Conservation (phyloP, 2,113 vertebrate genomes). For the Salvelinus alpinus region DNA sequence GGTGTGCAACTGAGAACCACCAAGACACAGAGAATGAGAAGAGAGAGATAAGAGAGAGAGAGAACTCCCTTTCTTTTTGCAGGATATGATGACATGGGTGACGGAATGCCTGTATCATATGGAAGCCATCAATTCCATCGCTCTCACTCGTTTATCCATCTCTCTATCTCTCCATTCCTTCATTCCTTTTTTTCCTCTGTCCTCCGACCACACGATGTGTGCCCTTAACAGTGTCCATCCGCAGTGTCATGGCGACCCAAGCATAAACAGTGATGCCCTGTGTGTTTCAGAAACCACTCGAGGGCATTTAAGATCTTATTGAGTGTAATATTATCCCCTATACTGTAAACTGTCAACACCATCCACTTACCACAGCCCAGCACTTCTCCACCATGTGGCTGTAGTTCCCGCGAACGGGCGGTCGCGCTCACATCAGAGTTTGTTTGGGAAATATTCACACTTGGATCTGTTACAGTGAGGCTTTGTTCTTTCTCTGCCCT, state of each 20-base stretch:
- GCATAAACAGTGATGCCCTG: constrained; percentile 26
- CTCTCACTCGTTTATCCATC: neutral
- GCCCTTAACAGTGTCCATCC: neutral
- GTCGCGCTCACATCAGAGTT: neutral
- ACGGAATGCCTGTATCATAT: neutral
- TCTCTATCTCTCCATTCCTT: neutral
- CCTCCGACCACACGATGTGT: neutral
- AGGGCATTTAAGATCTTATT: constrained; percentile 63
- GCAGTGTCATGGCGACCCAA: constrained; percentile 13
- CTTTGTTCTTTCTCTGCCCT: constrained; percentile 36
- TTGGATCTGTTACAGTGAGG: constrained; percentile 40
- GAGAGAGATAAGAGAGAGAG: neutral
- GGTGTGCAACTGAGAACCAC: constrained; percentile 45
- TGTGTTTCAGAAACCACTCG: constrained; percentile 46
- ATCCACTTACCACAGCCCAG: constrained; percentile 47
- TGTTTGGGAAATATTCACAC: constrained; percentile 43
- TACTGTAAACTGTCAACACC: constrained; percentile 55
- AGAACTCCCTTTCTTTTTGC: neutral
- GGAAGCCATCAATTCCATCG: neutral
- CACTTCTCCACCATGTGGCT: neutral
- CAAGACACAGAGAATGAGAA: neutral
- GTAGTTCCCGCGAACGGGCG: neutral
- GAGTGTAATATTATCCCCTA: constrained; percentile 56
- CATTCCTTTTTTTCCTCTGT: no score
- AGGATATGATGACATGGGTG: neutral